These are phyloP conservation scores for Lasioglossum figueresi DNA, from an alignment of 2,888 invertebrate species.

Conservation along the genomic window DNA sequence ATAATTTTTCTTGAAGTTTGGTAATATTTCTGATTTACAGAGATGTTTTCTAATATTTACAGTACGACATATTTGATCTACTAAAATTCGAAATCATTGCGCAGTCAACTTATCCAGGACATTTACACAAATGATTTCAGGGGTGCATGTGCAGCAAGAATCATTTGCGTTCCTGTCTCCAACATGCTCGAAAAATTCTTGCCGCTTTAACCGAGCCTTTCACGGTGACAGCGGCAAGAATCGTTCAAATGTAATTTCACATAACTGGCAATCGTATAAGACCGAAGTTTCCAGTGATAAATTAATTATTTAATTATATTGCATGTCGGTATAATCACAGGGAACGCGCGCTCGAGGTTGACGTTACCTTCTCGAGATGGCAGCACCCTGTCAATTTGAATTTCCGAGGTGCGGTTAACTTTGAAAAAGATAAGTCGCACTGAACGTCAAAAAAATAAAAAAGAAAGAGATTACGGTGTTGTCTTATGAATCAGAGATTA, in stretches of 20 bases:
- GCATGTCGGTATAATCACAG: not conserved
- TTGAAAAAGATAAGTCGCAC: not conserved
- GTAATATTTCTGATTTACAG: not conserved
- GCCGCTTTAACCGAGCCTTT: not conserved
- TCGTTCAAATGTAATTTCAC: not conserved
- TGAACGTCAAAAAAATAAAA: not conserved
- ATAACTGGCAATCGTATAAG: not conserved
- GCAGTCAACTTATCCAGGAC: not conserved
- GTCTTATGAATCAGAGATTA: conserved; percentile 7
- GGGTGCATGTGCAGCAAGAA: not conserved
- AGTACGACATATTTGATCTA: not conserved
- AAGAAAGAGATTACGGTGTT: not conserved
- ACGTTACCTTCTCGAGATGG: conserved; percentile 15
- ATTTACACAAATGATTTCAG: not conserved
- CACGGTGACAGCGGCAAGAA: not conserved
- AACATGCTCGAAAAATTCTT: not conserved
- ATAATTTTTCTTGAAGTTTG: not conserved
- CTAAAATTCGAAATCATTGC: not conserved
- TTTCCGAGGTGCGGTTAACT: not conserved
- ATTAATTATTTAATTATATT: not conserved
- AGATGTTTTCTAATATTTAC: not conserved
- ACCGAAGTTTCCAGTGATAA: not conserved
- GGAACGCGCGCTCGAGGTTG: not conserved
- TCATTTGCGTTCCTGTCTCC: not conserved
- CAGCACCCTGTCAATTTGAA: conserved; percentile 19